Conservation (phyloP, 2,888 invertebrate species). For the Drosophila dives region DNA sequence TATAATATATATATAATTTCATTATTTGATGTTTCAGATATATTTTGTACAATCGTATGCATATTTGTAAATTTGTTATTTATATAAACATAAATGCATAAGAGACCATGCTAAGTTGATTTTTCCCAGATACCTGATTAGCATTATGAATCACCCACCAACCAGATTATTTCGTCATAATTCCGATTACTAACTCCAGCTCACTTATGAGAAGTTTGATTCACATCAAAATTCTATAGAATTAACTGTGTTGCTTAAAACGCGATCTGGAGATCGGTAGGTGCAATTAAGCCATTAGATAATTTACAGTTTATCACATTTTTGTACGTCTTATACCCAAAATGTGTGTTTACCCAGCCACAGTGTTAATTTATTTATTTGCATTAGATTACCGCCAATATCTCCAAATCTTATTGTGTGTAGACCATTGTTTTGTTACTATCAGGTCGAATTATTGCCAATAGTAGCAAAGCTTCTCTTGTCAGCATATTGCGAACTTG, state of each 20-base stretch:
- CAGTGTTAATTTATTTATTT: slow-evolving; percentile 20
- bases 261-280: background rate
- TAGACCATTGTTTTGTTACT: background rate
- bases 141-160: slow-evolving; percentile 2
- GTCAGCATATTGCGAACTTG: slow-evolving; percentile 8
- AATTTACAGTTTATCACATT: background rate
- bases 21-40: background rate
- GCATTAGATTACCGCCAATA: background rate
- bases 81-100: background rate
- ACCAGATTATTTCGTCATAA: slow-evolving; percentile 5
- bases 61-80: background rate
- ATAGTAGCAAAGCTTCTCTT: background rate
- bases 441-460: slow-evolving; percentile 21
- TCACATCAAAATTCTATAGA: slow-evolving; percentile 15
- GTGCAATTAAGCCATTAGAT: background rate
- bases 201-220: slow-evolving; percentile 18
- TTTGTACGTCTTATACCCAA: background rate
- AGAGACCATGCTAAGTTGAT: background rate
- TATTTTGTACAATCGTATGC: background rate
- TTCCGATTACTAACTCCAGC: background rate
- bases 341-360: background rate
- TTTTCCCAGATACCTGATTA: background rate
- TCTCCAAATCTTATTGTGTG: background rate
- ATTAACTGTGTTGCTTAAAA: background rate
- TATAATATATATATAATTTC: background rate